Evolutionary conservation across 2,797 vertebrate species (phyloP), one percentile per base, ranked within the genome.

Genomic region (Catostomus latipinnis): DNA sequence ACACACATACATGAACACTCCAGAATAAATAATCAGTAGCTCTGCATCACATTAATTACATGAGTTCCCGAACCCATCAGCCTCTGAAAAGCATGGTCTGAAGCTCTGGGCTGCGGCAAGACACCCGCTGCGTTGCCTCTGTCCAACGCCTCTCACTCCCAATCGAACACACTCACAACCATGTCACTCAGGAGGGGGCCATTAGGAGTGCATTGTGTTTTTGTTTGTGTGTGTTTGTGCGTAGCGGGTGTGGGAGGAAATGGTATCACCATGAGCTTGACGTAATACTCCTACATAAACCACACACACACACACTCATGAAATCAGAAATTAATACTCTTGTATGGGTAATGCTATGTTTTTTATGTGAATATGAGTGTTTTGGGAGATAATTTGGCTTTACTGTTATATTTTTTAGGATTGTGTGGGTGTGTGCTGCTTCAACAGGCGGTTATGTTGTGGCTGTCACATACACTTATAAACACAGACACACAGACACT

Each of bases 11-110:
- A 34, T 34, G 34, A 34, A 34, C 34, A 34, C 70, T 80, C 49
- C 67, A 66, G 77, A 76, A 83, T 70, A 80, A 83, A 83, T 76
- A 68, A 71, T 76, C 80, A 75, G 62, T 45, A 72, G 50, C 66
- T 66, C 67, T n/a, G 53, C 16, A 76, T 63, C 67, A 67, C 67
- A 76, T 65, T 54, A 65, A 66, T 65, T 71, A 71, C 60, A 65
- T 34, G 10, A 49, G 46, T 52, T 46, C 34, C 11, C 52, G 1
- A 71, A 63, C 12, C 65, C 71, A 61, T 83, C 72, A 65, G 43
- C 16, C 71, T 60, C 54, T 62, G 58, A 50, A 46, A 46, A 71
- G 57, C 5, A 1, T 56, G 65, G 66, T 45, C 72, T 22, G 68
- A 7, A 48, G 67, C 72, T 67, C 53, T 63, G 49, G 66, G 67